phyloP scores from a whole-genome alignment of 2,113 vertebrate genomes.

The Megatriorchis doriae region DNA sequence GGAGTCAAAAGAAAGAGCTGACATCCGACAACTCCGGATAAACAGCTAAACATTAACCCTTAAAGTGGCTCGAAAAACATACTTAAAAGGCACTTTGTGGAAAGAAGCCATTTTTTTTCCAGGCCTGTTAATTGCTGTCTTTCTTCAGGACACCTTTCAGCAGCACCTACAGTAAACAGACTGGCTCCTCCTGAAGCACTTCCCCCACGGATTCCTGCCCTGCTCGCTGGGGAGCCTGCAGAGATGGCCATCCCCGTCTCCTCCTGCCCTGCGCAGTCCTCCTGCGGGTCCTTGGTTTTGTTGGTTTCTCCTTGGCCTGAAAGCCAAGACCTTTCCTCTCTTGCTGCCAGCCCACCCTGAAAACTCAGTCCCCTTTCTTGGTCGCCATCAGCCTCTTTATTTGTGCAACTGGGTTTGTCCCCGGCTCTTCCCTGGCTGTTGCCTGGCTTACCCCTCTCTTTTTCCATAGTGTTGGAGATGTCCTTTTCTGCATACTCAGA shows the following conservation, averaged over 20 bases:
- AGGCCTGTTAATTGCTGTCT: constrained; percentile 62
- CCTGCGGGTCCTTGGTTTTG: neutral
- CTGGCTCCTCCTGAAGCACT: neutral
- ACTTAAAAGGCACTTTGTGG: constrained; percentile 63
- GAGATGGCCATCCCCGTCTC: fast-evolving
- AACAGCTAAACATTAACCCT: constrained; percentile 76
- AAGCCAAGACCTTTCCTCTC: neutral
- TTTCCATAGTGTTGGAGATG: neutral
- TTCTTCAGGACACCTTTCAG: constrained; percentile 62
- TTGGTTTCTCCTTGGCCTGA: neutral
- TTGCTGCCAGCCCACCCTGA: neutral
- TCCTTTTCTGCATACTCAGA: neutral
- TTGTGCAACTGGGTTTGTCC: neutral
- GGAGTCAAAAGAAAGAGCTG: constrained; percentile 64
- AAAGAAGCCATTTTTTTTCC: constrained; percentile 26
- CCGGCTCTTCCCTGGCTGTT: neutral
- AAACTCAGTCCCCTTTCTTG: neutral
- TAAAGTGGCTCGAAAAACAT: neutral
- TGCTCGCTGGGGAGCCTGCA: fast-evolving
- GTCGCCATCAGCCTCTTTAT: neutral
- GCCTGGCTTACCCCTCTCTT: neutral
- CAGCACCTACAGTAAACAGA: constrained; percentile 38
- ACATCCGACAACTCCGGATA: constrained; percentile 69
- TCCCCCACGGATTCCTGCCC: neutral
- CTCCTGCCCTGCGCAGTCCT: neutral